Evolutionary conservation across 2,113 vertebrate genomes (phyloP).

Genomic region (Hippocampus abdominalis): DNA sequence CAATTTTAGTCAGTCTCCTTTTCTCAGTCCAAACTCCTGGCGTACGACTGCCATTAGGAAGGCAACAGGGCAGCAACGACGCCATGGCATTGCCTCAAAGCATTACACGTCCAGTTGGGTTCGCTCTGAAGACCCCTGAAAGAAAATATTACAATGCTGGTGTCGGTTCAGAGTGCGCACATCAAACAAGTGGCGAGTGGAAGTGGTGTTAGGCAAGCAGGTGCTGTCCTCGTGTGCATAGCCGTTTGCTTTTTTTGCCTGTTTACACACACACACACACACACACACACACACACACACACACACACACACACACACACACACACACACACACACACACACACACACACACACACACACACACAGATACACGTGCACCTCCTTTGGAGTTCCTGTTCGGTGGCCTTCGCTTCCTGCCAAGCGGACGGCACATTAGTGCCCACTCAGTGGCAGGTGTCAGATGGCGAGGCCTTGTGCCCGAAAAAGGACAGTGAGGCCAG

Average conservation of each 20-base stretch:
- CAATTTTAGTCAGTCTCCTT: too few species aligned
- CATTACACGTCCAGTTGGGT: not conserved
- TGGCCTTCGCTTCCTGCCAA: constrained; percentile 72
- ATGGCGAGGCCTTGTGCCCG: constrained; percentile 68
- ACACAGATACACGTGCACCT: not conserved
- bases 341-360: not conserved
- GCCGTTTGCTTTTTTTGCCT: constrained; percentile 62
- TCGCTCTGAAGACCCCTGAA: not conserved
- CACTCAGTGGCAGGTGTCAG: constrained; percentile 73
- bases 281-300: not conserved
- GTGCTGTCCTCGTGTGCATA: constrained; percentile 64
- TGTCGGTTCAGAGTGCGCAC: constrained; percentile 28
- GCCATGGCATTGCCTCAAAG: not conserved
- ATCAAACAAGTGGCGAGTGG: constrained; percentile 45
- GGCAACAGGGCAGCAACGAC: not conserved
- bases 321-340: not conserved
- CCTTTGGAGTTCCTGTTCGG: constrained; percentile 24
- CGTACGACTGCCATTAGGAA: not conserved
- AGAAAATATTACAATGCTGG: constrained; percentile 19
- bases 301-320: not conserved
- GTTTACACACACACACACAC: constrained; percentile 3
- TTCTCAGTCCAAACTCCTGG: too few species aligned
- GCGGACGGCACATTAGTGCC: constrained; percentile 61
- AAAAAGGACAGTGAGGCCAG: constrained; percentile 63
- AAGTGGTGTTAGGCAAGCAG: constrained; percentile 69